Evolutionary conservation across 2,113 vertebrate species (phyloP), one percentile per base, ranked within the genome.

Genomic region (Abramis brama): DNA sequence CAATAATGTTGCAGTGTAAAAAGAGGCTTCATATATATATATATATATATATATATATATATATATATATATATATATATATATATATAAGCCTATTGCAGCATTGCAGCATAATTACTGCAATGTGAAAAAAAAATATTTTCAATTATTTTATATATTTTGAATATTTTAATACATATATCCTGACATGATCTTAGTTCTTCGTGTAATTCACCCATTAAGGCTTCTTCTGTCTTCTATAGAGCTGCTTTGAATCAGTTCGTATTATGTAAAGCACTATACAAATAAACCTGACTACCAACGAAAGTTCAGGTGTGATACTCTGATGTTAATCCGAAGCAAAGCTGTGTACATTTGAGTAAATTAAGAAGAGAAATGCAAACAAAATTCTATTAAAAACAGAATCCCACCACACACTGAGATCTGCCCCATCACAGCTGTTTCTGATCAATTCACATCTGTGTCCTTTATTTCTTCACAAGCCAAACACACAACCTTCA

Each of bases 271-370:
- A 59, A 79, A 79, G 11, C 30, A n/a, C 76, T 79, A n/a, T 6
- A 39, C 52, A 57, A 75, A 75, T 75, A 75, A 47, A 47, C 73
- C 73, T 47, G 73, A 75, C 73, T 75, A 19, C 5, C 76, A 59
- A 36, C 12, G 17, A 57, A 36, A 57, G 50, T 36, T 33, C 30
- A 36, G 6, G 8, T 21, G 52, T 79, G 52, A 30, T 59, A 6
- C n/a, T 11, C 4, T 12, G 68, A 11, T 45, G 43, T 74, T 47
- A 13, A 47, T 17, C 43, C 23, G 17, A 75, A 75, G 23, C 43
- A 75, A 75, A 74, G 43, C 71, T 47, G 11, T 47, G 71, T 13
- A 45, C 71, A 45, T 74, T 12, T 74, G 39, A 74, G 71, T 25
- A 39, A 47, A 25, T 74, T 47, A 15, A n/a, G 33, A 21, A 71